Evolutionary conservation across 2,888 invertebrate species (phyloP).

Genomic region (Athalia cordata): DNA sequence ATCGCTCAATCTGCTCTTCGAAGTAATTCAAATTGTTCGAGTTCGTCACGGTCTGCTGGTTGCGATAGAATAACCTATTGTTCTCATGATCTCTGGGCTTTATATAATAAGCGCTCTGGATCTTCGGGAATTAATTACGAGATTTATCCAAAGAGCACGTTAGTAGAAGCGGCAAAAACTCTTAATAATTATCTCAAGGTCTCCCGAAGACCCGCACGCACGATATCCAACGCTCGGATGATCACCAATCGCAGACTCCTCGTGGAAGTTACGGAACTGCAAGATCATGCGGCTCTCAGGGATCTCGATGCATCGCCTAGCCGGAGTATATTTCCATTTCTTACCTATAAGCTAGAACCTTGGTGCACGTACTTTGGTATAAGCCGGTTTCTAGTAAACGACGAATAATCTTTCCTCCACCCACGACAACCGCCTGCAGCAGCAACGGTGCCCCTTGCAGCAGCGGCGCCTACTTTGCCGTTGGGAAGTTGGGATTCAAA

Average conservation of each 20-base stretch:
- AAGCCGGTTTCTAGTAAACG: conserved; percentile 41
- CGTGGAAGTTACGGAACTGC: neutral
- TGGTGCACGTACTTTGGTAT: neutral
- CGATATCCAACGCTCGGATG: neutral
- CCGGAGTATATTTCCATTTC: neutral
- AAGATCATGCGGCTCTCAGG: neutral
- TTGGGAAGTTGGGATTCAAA: conserved; percentile 43
- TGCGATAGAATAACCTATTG: neutral
- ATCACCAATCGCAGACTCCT: conserved; percentile 5
- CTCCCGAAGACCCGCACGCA: neutral
- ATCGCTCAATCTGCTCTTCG: too few relatives aligned
- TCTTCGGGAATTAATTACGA: neutral
- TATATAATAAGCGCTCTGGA: neutral
- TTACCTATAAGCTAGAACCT: conserved; percentile 6
- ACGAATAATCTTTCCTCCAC: conserved; percentile 41
- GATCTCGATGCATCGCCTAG: neutral
- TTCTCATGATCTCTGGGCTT: neutral
- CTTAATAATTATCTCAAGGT: conserved; percentile 12
- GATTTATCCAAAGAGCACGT: neutral
- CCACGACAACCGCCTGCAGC: conserved; percentile 26
- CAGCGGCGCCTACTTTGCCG: conserved; percentile 39
- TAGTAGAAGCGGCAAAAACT: neutral
- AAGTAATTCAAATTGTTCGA: too few relatives aligned
- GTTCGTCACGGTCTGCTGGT: conserved; percentile 15
- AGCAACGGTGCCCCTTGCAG: conserved; percentile 11